phyloP scores from a whole-genome alignment of 2,888 invertebrate species.

The Lasioglossum vierecki region DNA sequence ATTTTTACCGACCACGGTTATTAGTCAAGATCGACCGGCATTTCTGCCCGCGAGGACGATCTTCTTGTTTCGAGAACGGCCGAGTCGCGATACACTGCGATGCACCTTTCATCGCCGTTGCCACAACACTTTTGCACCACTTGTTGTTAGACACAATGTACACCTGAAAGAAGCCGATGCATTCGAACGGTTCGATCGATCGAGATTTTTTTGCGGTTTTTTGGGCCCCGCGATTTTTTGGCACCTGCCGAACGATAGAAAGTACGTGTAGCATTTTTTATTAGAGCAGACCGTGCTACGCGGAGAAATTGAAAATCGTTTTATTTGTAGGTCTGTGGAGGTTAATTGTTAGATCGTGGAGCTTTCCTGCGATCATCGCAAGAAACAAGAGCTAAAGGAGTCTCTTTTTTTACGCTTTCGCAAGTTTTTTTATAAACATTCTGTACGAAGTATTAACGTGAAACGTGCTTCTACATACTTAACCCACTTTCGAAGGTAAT shows the following conservation, averaged over 20 bases:
- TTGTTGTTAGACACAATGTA: constrained; percentile 9
- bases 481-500: no score
- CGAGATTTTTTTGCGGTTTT: not conserved
- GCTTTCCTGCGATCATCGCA: not conserved
- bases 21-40: constrained; percentile 39
- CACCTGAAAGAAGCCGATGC: not conserved
- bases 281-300: not conserved
- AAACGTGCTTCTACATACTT: no score
- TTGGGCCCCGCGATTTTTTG: not conserved
- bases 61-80: constrained; percentile 16
- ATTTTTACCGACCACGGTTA: constrained; percentile 51
- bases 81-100: not conserved
- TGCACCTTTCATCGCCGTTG: not conserved
- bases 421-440: no score
- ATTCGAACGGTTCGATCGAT: not conserved
- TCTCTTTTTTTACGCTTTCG: no score
- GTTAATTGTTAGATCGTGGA: not conserved
- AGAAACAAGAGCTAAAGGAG: not conserved
- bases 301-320: not conserved
- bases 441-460: no score
- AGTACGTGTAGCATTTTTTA: not conserved
- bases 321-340: not conserved
- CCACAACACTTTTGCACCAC: not conserved
- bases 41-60: constrained; percentile 26
- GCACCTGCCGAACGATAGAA: not conserved